A percentile compares a stretch with the other conserved stretches of the same genome.
Conservation (phyloP, 2,888 invertebrate species). For the Kuschelorhynchus macadamiae region DNA sequence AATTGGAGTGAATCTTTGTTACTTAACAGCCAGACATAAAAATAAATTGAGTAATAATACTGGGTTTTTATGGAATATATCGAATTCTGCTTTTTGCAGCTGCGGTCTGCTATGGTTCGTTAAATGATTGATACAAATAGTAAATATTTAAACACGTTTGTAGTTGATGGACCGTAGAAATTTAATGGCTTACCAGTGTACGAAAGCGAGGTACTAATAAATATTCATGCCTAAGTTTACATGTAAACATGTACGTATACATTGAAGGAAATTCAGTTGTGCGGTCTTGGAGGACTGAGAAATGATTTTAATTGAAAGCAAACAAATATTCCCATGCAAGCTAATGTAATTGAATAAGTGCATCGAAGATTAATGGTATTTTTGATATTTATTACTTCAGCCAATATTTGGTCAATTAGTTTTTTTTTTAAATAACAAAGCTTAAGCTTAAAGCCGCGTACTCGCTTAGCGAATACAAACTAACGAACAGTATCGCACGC, state of each 20-base stretch:
- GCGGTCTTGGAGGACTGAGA: no score
- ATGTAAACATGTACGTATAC: not conserved
- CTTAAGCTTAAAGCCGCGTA: no score
- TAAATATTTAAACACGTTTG: conserved; percentile 3
- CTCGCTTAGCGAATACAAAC: no score
- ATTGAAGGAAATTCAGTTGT: no score
- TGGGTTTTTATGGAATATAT: not conserved
- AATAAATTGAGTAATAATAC: not conserved
- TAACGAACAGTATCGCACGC: no score
- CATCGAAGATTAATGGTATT: not conserved
- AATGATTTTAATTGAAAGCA: no score
- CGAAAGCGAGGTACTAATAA: not conserved
- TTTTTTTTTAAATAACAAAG: no score
- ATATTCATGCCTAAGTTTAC: not conserved
- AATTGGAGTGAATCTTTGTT: conserved; percentile 5
- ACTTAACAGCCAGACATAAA: not conserved
- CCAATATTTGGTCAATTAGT: no score
- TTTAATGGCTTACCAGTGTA: conserved; percentile 1
- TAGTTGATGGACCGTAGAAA: not conserved
- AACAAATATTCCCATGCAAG: no score
- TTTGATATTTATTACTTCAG: no score
- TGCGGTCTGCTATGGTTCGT: conserved; percentile 3
- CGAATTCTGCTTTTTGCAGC: not conserved
- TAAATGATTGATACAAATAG: conserved; percentile 4
- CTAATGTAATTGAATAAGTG: no score